Conservation (phyloP, 2,113 vertebrate genomes). For the Cyprinus carpio region DNA sequence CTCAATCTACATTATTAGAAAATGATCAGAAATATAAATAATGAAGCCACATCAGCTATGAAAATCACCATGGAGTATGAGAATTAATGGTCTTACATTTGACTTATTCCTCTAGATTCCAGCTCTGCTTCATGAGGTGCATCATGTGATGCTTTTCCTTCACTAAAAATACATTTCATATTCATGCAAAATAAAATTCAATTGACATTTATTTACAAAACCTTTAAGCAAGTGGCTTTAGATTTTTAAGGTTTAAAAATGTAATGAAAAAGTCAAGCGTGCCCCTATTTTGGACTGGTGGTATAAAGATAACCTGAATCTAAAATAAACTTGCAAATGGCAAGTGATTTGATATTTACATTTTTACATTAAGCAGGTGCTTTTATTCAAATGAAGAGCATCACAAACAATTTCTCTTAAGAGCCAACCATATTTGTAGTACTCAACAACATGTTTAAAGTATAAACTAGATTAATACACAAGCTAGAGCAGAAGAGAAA, state of each 20-base stretch:
- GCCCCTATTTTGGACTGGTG: not conserved
- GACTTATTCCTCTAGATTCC: not conserved
- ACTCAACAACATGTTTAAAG: not conserved
- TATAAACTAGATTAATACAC: not conserved
- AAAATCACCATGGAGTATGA: not conserved
- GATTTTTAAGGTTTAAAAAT: not conserved
- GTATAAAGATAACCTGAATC: not conserved
- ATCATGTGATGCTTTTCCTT: not conserved
- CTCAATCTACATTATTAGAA: not conserved
- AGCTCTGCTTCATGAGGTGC: not conserved
- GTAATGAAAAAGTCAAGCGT: not conserved
- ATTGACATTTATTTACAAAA: not conserved
- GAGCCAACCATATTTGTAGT: constrained; percentile 2
- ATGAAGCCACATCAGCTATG: not conserved
- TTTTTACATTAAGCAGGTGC: not conserved
- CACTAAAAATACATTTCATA: not conserved
- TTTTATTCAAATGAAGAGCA: constrained; percentile 9
- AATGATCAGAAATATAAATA: not conserved
- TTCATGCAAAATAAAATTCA: not conserved
- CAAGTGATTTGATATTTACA: not conserved
- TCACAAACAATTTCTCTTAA: constrained; percentile 1
- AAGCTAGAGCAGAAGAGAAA: not conserved
- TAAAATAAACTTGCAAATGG: not conserved
- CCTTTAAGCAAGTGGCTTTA: not conserved
- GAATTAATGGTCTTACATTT: not conserved